Percentiles rank a stretch among this genome's conserved stretches.
Evolutionary conservation across 1,140 invertebrate genomes (phyloP).

Genomic region (Gryon sp.): DNA sequence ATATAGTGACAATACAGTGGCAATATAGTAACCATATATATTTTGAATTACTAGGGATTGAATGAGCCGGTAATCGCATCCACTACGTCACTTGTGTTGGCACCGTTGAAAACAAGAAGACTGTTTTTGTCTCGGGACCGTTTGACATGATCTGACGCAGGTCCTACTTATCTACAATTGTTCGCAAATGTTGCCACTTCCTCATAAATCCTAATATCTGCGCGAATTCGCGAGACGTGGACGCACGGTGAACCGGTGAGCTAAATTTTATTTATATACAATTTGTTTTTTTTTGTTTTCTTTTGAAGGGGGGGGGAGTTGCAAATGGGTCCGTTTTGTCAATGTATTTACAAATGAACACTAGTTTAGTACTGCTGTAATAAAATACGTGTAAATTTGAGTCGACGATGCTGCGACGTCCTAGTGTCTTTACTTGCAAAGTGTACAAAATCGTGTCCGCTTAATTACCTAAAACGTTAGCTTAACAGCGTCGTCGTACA

Average conservation of each 20-base stretch:
- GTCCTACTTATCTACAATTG: slow-evolving; percentile 31
- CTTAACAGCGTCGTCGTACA: slow-evolving; percentile 23
- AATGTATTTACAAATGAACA: slow-evolving; percentile 60
- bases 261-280: slow-evolving; percentile 53
- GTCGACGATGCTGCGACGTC: slow-evolving; percentile 8
- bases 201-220: too few relatives aligned
- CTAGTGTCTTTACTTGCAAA: slow-evolving; percentile 12
- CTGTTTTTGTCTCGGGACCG: too few relatives aligned
- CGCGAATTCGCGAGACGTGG: slow-evolving; percentile 10
- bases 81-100: slow-evolving; percentile 32
- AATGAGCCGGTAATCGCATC: too few relatives aligned
- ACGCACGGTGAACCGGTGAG: too few relatives aligned
- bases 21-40: too few relatives aligned
- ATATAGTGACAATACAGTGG: too few relatives aligned
- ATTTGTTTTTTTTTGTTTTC: too few relatives aligned
- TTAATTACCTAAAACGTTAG: slow-evolving; percentile 26
- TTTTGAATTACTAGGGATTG: too few relatives aligned
- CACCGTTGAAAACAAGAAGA: slow-evolving; percentile 54
- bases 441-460: slow-evolving; percentile 45
- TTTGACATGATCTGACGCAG: slow-evolving; percentile 4
- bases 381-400: slow-evolving; percentile 59
- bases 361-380: slow-evolving; percentile 53
- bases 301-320: too few relatives aligned
- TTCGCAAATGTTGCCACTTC: slow-evolving; percentile 16
- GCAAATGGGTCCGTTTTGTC: slow-evolving; percentile 19